These are phyloP conservation scores for Thymelicus lineola DNA, from an alignment of 2,888 invertebrate genomes.

Conservation along the genomic window DNA sequence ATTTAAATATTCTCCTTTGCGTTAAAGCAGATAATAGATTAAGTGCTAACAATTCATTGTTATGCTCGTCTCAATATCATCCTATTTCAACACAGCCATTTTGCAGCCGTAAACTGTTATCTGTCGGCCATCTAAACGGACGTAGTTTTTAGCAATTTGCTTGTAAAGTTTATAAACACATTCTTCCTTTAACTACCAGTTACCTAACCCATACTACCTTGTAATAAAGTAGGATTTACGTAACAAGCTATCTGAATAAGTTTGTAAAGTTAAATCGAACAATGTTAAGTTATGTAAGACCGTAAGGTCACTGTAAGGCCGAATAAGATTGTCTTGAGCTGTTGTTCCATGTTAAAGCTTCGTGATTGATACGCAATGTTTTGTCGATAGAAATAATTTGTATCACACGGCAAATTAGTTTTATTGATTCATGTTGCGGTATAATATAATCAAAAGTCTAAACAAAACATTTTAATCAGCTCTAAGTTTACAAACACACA, in stretches of 20 bases:
- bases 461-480: neutral
- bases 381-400: neutral
- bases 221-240: slow-evolving; percentile 22
- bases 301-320: slow-evolving; percentile 54
- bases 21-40: neutral
- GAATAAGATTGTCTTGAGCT: slow-evolving; percentile 38
- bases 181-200: slow-evolving; percentile 16
- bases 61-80: slow-evolving; percentile 36
- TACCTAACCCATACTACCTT: slow-evolving; percentile 6
- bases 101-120: slow-evolving; percentile 25
- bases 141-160: slow-evolving; percentile 34
- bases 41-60: slow-evolving; percentile 13
- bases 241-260: slow-evolving; percentile 20
- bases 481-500: too few species aligned
- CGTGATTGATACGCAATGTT: slow-evolving; percentile 32
- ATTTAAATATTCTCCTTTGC: neutral
- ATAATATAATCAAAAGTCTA: neutral
- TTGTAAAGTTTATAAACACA: slow-evolving; percentile 11
- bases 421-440: neutral
- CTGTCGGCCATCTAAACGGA: slow-evolving; percentile 31
- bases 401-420: slow-evolving; percentile 29
- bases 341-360: slow-evolving; percentile 6
- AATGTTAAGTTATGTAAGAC: slow-evolving; percentile 49
- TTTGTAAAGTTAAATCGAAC: slow-evolving; percentile 33
- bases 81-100: slow-evolving; percentile 28